Base-by-base conservation (phyloP, 2,888 invertebrate genomes). In the Anagyrus pseudococci region DNA sequence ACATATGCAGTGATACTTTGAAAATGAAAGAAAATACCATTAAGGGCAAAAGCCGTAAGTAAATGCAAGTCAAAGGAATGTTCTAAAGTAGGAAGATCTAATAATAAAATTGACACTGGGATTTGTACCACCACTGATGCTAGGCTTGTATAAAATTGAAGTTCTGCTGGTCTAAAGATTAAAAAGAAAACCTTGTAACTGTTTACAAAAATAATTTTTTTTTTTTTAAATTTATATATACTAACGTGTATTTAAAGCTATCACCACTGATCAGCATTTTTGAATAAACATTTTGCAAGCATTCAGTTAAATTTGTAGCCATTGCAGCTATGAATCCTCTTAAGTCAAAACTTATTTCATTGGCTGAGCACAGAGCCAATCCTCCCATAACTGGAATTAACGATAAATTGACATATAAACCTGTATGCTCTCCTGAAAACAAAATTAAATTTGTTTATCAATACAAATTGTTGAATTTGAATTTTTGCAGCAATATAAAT, bases 1-100 rank as follows among this genome's bases (percentile, higher is more conserved):
- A 90, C 89, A 77, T 91, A 91, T 6, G 91, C 91, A 46, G 89
- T 89, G 73, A 91, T 89, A 77, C 89, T 90, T 85, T 92, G 92
- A 75, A 89, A 89, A 80, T 92, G 91, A 80, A 91, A 92, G 80
- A 89, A 90, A 29, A 90, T 76, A 57, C 91, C 92, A 77, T 91
- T 90, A 17, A 90, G 79, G 55, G 89, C 77, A 74, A 88, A 87
- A 67, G 85, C 86, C 44, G 85, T 77, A 25, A 89, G 74, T 53
- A 85, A 79, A 69, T 81, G 81, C 44, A 82, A 75, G 70, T 81
- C 82, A 59, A 86, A 77, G 62, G 81, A 80, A 70, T 85, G 84
- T 58, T 82, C 77, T 13, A 85, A 81, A 62, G 83, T 79, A 47
- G 82, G 76, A 67, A 88, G 75, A 81, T 90, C 88, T 54, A 90